Evolutionary conservation across 2,888 invertebrate species (phyloP).

Genomic region (Neuroscelio doddi): DNA sequence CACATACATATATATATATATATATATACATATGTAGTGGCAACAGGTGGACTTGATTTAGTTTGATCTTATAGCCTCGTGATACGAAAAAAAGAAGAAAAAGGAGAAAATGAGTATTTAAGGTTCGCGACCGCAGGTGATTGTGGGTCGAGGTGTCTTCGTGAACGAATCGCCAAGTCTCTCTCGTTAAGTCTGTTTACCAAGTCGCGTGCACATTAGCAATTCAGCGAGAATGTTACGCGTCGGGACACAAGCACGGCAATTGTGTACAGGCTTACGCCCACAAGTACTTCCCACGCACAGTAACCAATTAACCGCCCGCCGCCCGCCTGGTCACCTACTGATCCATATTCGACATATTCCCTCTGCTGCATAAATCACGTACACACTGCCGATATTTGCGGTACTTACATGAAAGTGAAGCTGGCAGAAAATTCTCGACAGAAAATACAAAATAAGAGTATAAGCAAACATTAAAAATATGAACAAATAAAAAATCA

Average conservation of each 20-base stretch:
- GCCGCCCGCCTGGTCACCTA: slow-evolving; percentile 41
- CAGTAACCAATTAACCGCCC: slow-evolving; percentile 30
- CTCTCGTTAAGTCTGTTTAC: slow-evolving; percentile 47
- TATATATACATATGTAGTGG: no score
- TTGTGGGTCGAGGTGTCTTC: slow-evolving; percentile 54
- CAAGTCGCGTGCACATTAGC: slow-evolving; percentile 40
- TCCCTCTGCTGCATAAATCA: no score
- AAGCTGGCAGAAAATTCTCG: no score
- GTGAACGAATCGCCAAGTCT: slow-evolving; percentile 40
- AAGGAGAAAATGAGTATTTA: slow-evolving; percentile 28
- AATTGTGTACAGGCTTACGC: slow-evolving; percentile 39
- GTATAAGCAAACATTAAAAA: no score
- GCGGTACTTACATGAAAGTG: no score
- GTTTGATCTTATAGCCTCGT: slow-evolving; percentile 43
- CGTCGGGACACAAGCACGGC: slow-evolving; percentile 16
- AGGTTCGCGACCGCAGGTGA: slow-evolving; percentile 43
- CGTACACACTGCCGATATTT: no score
- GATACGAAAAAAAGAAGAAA: slow-evolving; percentile 25
- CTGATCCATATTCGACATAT: slow-evolving; percentile 45
- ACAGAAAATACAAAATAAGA: no score
- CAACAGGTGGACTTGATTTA: no score
- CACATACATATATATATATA: no score
- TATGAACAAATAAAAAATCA: no score
- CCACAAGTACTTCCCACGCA: slow-evolving; percentile 44
- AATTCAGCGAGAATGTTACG: slow-evolving; percentile 31